Base-by-base conservation (phyloP, 1,140 invertebrate genomes). In the Magallana gigas region DNA sequence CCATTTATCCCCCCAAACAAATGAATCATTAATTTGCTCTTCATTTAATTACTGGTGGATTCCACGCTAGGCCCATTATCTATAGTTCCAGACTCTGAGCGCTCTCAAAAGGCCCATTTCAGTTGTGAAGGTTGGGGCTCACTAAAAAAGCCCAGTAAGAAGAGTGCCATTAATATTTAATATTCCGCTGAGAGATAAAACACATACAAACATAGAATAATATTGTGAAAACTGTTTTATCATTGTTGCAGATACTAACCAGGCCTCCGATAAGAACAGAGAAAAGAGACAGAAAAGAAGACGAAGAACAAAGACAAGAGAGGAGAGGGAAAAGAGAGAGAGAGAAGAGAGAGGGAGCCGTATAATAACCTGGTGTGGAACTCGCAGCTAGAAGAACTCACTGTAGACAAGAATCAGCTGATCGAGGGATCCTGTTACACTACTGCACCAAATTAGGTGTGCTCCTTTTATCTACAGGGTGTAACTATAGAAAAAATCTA, bases 381-480 rank as follows among this genome's bases (percentile, higher is more conserved):
- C 68, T 36, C 18, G 0, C 18, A 76, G 68, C 18, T 29, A 76
- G 68, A 48, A 48, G 36, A 76, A 76, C 36, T 29, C 68, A 12
- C 11, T 23, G 23, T 23, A 9, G 23, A 12, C 68, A 76, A 23
- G 60, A 76, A 76, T 76, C 68, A 76, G 68, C 68, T 76, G 68
- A 76, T 76, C 68, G 11, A 18, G 48, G 48, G 36, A 83, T 83
- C 81, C 18, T 57, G 48, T 83, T 83, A 83, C 81, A 57, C 18
- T 83, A 57, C 81, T 83, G 36, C 18, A 58, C 81, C 81, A 83
- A 83, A 83, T 83, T 83, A 83, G 81, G 81, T 57, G 56, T 83
- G 81, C 81, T 58, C 18, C 18, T 83, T 48, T 48, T 58, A 83
- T 83, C 81, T 83, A 56, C 5, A 57, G 14, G 62, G 14, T 48